Base-by-base conservation (phyloP, 2,888 invertebrate species). In the Plemyria rubiginata region DNA sequence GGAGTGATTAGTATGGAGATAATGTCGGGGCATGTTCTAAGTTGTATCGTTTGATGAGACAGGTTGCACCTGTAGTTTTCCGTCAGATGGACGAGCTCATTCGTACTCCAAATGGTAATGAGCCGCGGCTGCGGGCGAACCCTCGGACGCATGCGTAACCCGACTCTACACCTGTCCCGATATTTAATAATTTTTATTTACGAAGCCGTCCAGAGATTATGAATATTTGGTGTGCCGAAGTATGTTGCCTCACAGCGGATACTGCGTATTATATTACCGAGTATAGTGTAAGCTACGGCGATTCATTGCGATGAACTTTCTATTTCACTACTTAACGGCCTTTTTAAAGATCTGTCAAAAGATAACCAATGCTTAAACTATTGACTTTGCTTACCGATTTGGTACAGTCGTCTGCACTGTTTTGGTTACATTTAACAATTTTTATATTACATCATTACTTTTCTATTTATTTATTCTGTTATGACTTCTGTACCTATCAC, bases 181-280 rank as follows among this genome's bases (percentile, higher is more conserved):
- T 84, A 86, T 82, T 78, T 86, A 86, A 89, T 88, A 88, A 84
- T 89, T 90, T 87, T 90, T 88, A 88, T 90, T 88, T 87, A 90
- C 86, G 80, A 70, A 86, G 84, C 87, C 88, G 87, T 85, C 85
- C 84, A 74, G 81, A 87, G 85, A 88, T 87, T 89, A 88, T 86
- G 86, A 86, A 87, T 88, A 87, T 86, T 87, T 87, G 82, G 78
- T 45, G 81, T 72, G 78, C 79, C 28, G 36, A 11, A 11, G 36
- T 48, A 11, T 32, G 32, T 50, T 13, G 81, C 70, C 70, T 73
- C 78, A 68, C 80, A 87, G 87, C 86, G 85, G 72, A 74, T 38
- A 38, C 81, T 80, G 78, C 86, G 84, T 90, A 90, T 92, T 83
- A 88, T 81, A 84, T 91, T 91, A 90, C 71, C 46, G 51, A 32